Conservation (phyloP, 1,140 invertebrate genomes). For the Drosophila ogumai region DNA sequence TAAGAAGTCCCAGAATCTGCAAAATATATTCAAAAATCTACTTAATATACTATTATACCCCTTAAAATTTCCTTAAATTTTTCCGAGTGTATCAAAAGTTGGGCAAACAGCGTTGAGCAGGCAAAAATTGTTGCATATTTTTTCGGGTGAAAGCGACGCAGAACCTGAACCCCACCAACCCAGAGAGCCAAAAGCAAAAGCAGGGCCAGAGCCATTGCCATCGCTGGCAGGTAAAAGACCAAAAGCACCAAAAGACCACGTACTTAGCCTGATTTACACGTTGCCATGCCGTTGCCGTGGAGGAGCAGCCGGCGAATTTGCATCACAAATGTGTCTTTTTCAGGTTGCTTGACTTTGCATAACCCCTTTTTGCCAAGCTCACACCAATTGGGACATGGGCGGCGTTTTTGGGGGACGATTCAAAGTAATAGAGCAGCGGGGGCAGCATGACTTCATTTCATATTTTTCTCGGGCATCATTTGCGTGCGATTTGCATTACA, state of each 20-base stretch:
- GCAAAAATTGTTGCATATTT: slow-evolving; percentile 81
- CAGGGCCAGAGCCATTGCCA: slow-evolving; percentile 8
- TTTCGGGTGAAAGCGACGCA: slow-evolving; percentile 25
- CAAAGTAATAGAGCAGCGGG: slow-evolving; percentile 56
- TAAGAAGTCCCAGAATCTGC: neutral
- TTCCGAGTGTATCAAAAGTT: slow-evolving; percentile 41
- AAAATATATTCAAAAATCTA: neutral
- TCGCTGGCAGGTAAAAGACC: slow-evolving; percentile 69
- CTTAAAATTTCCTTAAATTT: neutral
- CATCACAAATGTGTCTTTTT: slow-evolving; percentile 84
- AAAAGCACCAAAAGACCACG: slow-evolving; percentile 74
- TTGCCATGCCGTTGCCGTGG: slow-evolving; percentile 62
- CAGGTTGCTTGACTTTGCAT: slow-evolving; percentile 83
- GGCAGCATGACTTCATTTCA: slow-evolving; percentile 65
- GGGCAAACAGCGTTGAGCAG: slow-evolving; percentile 57
- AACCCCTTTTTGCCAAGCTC: slow-evolving; percentile 65
- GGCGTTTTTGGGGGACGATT: slow-evolving; percentile 12
- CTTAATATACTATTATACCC: neutral
- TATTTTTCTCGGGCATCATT: slow-evolving; percentile 75
- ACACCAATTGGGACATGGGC: slow-evolving; percentile 26
- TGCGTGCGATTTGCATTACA: slow-evolving; percentile 78
- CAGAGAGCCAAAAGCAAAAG: slow-evolving; percentile 19
- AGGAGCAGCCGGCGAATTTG: slow-evolving; percentile 61
- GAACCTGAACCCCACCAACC: slow-evolving; percentile 1
- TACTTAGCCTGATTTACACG: slow-evolving; percentile 83